Conservation (phyloP, 2,888 invertebrate genomes). For the Noctua pronuba region DNA sequence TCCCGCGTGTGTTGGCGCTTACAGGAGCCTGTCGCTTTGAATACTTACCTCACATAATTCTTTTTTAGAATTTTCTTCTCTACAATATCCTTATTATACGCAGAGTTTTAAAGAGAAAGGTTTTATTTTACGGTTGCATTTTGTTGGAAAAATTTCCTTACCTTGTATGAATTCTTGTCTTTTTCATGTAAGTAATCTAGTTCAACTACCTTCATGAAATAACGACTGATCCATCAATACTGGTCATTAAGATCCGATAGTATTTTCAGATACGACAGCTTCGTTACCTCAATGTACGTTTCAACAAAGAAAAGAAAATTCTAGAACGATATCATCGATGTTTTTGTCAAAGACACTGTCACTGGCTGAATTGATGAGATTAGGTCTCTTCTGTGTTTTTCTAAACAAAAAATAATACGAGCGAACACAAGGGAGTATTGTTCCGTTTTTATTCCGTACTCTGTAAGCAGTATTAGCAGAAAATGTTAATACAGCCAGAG, state of each 20-base stretch:
- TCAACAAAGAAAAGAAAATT: slow-evolving; percentile 26
- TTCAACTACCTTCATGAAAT: background rate
- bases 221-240: background rate
- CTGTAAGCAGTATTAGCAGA: slow-evolving; percentile 22
- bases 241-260: background rate
- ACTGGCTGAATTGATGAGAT: slow-evolving; percentile 43
- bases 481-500: slow-evolving; percentile 35
- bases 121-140: slow-evolving; percentile 21
- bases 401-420: slow-evolving; percentile 45
- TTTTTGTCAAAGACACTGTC: slow-evolving; percentile 39
- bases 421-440: slow-evolving; percentile 17
- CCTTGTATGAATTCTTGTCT: background rate
- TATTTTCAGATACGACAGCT: background rate
- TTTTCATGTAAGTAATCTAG: background rate
- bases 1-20: slow-evolving; percentile 77
- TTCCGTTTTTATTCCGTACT: slow-evolving; percentile 34
- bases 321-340: slow-evolving; percentile 19
- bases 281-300: slow-evolving; percentile 24
- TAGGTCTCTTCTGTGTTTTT: slow-evolving; percentile 33
- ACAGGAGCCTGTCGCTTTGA: slow-evolving; percentile 73
- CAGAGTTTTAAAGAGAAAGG: slow-evolving; percentile 11
- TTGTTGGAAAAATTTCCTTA: background rate
- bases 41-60: slow-evolving; percentile 69
- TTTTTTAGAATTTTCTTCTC: slow-evolving; percentile 59
- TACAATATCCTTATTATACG: slow-evolving; percentile 50